Evolutionary conservation across 1,140 invertebrate genomes (phyloP), one percentile per base, ranked within the genome.

Genomic region (Mactra quadrangularis): DNA sequence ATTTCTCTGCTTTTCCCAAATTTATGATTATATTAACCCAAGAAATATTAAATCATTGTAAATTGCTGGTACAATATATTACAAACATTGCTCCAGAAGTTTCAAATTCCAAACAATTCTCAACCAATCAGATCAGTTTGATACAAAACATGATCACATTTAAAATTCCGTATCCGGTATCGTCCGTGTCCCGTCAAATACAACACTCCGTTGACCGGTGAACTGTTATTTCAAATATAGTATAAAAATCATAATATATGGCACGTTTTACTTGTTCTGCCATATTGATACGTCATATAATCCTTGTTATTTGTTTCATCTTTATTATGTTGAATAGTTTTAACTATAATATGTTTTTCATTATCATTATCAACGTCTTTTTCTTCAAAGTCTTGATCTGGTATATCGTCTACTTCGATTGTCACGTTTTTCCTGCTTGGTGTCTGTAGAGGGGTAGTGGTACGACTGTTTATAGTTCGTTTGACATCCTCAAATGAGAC

Each of bases 401-500:
- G n/a, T 9, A 25, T 45, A 31, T 47, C 27, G 4, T 33, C 59
- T 15, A 57, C n/a, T 38, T 7, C 15, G 33, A 15, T 27, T 33
- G 13, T 38, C 22, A 41, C 15, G 17, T 70, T 45, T 19, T 70
- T 45, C n/a, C n/a, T 19, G 15, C 62, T 59, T 15, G 86, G 71
- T 7, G 52, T 52, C 33, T 19, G 47, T 0, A 76, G 81, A 41
- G 77, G 57, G 6, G 47, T 15, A 7, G 27, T 45, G 15, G 38
- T 72, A 57, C 35, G 66, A 41, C 38, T 41, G 15, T 41, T 41
- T 27, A 64, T 75, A 27, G 83, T 83, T 13, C 70, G 74, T 66
- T 75, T 52, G 1, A 89, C 59, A 60, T 90, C 90, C 25, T 87
- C 86, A 70, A 87, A 90, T 27, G 90, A 90, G n/a, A 90, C 89